A percentile compares a stretch with the other conserved stretches of the same genome.
Evolutionary conservation across 2,113 vertebrate species (phyloP).

Genomic region (Cyphomyrus discorhynchus): DNA sequence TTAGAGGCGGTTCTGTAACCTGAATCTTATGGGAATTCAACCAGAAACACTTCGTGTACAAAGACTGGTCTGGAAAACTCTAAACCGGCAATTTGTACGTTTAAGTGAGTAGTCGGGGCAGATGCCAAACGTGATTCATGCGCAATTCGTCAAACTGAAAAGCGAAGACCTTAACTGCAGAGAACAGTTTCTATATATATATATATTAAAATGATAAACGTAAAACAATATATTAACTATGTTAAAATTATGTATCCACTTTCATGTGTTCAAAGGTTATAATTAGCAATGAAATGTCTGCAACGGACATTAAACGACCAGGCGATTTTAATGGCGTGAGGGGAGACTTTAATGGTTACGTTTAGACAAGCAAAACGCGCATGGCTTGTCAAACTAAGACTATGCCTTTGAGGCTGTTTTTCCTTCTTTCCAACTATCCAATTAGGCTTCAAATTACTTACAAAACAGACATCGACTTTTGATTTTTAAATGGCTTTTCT

Average conservation of each 20-base stretch:
- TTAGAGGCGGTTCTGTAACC: constrained; percentile 35
- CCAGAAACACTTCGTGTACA: constrained; percentile 47
- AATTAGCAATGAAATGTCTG: not conserved
- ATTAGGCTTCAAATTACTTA: not conserved
- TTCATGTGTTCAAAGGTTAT: not conserved
- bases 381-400: not conserved
- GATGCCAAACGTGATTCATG: not conserved
- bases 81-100: constrained; percentile 44
- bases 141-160: not conserved
- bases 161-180: not conserved
- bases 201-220: not conserved
- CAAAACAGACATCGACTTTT: constrained; percentile 3
- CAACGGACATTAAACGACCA: not conserved
- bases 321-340: not conserved
- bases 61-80: constrained; percentile 40
- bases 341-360: not conserved
- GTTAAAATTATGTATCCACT: not conserved
- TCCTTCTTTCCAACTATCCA: not conserved
- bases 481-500: not conserved
- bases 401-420: not conserved
- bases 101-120: not conserved
- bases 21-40: constrained; percentile 37
- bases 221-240: not conserved
- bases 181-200: not conserved
- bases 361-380: not conserved